phyloP scores from a whole-genome alignment of 1,140 invertebrate genomes.

The Drosophila sp. region DNA sequence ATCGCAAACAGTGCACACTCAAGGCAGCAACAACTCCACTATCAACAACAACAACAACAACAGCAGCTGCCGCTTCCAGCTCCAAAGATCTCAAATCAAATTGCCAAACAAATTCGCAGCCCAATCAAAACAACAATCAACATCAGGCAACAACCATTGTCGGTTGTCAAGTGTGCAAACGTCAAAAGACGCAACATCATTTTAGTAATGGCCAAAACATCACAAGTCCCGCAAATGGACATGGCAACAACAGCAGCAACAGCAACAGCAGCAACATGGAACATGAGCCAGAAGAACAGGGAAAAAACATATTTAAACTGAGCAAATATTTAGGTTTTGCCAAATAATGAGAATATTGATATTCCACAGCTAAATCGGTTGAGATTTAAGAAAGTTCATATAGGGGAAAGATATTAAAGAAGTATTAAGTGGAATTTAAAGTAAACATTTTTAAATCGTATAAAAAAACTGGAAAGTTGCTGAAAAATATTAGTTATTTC shows the following conservation, averaged over 20 bases:
- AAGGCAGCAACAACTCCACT: slow-evolving; percentile 14
- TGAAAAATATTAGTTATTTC: no score
- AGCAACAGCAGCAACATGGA: slow-evolving; percentile 32
- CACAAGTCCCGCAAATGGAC: not conserved
- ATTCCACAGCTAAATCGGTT: no score
- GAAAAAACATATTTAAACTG: not conserved
- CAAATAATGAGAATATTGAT: no score
- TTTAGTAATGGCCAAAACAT: slow-evolving; percentile 42
- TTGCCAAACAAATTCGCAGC: not conserved
- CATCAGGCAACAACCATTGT: not conserved
- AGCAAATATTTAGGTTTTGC: no score
- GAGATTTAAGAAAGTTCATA: no score
- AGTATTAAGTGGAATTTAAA: no score
- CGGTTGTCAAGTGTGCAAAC: slow-evolving; percentile 80
- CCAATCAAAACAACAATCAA: not conserved
- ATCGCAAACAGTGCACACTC: slow-evolving; percentile 32
- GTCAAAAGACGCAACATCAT: slow-evolving; percentile 83
- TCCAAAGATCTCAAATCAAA: slow-evolving; percentile 44
- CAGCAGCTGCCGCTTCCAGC: no score
- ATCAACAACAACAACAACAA: not conserved
- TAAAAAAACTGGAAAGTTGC: no score
- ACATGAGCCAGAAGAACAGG: slow-evolving; percentile 13
- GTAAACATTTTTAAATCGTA: no score
- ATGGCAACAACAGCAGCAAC: slow-evolving; percentile 6
- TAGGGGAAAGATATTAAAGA: no score